Evolutionary conservation across 2,888 invertebrate genomes (phyloP).

Genomic region (Acrocyrtus sp.): DNA sequence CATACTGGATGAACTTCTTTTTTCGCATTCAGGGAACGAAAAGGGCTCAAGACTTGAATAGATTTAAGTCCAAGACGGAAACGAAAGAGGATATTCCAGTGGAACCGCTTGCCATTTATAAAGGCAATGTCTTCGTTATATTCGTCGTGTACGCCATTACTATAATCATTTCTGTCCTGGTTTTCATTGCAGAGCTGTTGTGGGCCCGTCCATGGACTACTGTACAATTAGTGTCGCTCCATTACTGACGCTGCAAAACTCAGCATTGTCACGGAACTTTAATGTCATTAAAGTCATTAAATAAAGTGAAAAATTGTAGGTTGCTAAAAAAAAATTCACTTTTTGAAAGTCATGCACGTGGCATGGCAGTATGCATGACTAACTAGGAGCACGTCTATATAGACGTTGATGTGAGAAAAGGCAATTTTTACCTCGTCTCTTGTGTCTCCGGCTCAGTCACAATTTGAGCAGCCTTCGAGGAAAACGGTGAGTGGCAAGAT

Average conservation of each 20-base stretch:
- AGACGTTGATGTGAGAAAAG: too few relatives aligned
- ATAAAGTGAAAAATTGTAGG: too few relatives aligned
- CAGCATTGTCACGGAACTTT: too few relatives aligned
- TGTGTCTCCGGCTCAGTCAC: too few relatives aligned
- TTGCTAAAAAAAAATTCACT: too few relatives aligned
- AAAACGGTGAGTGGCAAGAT: too few relatives aligned
- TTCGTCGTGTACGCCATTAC: constrained; percentile 21
- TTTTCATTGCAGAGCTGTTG: constrained; percentile 2
- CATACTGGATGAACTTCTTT: constrained; percentile 40
- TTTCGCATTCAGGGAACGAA: constrained; percentile 18
- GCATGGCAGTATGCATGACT: too few relatives aligned
- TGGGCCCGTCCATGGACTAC: background rate
- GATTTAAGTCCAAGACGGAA: constrained; percentile 37
- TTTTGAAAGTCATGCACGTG: too few relatives aligned
- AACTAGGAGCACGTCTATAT: too few relatives aligned
- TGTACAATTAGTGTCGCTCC: background rate
- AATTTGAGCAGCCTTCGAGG: too few relatives aligned
- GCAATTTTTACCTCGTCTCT: too few relatives aligned
- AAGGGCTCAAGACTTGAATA: constrained; percentile 28
- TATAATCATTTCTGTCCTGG: constrained; percentile 3
- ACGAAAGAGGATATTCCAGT: constrained; percentile 16
- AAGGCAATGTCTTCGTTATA: constrained; percentile 27
- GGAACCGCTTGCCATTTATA: constrained; percentile 23
- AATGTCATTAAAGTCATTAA: too few relatives aligned
- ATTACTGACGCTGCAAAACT: background rate